Percentiles rank a stretch among this genome's conserved stretches.
phyloP scores from a whole-genome alignment of 92 coral and sea anemone species.

The Epizoanthus ramosus region DNA sequence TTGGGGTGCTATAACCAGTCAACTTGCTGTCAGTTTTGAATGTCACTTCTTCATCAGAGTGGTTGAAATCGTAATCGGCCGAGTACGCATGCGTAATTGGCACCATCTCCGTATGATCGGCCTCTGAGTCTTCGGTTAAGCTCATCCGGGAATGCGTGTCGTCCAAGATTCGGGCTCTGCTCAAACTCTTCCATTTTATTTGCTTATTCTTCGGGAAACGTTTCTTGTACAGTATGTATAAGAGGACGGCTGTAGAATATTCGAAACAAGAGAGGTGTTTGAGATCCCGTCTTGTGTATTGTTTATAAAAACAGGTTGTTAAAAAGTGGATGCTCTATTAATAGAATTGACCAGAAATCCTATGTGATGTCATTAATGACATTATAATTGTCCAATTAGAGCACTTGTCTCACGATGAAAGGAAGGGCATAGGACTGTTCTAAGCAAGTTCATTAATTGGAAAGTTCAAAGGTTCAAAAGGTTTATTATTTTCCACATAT shows the following conservation, averaged over 20 bases:
- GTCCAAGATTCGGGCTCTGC: not conserved
- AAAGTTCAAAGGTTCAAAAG: too few relatives aligned
- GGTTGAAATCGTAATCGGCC: not conserved
- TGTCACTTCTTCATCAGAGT: not conserved
- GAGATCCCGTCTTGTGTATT: not conserved
- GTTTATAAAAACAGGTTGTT: too few relatives aligned
- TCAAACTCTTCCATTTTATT: not conserved
- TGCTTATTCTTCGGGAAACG: not conserved
- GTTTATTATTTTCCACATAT: too few relatives aligned
- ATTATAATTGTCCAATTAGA: too few relatives aligned
- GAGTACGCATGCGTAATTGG: not conserved
- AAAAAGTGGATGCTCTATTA: too few relatives aligned
- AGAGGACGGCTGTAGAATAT: not conserved
- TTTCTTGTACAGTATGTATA: not conserved
- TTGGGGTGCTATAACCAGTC: conserved; percentile 1
- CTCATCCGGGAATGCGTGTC: not conserved
- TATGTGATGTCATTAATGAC: too few relatives aligned
- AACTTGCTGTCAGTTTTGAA: not conserved
- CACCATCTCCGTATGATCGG: not conserved
- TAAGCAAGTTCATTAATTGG: too few relatives aligned
- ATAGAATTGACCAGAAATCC: too few relatives aligned
- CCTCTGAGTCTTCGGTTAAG: not conserved
- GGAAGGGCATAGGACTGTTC: too few relatives aligned
- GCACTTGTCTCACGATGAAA: too few relatives aligned
- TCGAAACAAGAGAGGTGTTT: not conserved